Evolutionary conservation across 1,140 invertebrate genomes (phyloP), one percentile per base, ranked within the genome.

Genomic region (Scaptomyza graminum): DNA sequence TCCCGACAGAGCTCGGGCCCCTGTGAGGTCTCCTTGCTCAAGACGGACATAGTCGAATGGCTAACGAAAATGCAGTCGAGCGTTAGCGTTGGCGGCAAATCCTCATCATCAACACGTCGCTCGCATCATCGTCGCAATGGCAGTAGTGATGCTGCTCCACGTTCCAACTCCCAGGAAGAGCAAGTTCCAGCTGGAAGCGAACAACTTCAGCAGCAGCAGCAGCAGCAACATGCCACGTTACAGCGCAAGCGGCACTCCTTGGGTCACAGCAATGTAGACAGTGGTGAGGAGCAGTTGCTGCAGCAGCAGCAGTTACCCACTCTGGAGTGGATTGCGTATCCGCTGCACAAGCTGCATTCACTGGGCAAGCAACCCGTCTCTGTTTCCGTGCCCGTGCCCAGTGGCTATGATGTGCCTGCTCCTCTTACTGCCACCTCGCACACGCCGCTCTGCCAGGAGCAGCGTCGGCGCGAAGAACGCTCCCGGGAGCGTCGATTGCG

Each of bases 31-130:
- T 91, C 91, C 5, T 73, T 91, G 43, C 81, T 92, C 4, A 91
- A 91, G 47, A 90, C 88, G 2, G 90, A 92, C 64, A 83, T 91
- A 16, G 90, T 92, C 25, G 91, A 92, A 55, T 92, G 91, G 91
- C 76, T 92, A 8, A 90, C 91, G 25, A 91, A 91, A 50, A 80
- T 90, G 79, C 90, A 91, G 57, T 74, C 69, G 6, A 79, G 70
- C n/a, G 71, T 64, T 41, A 39, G 75, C 25, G 73, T 56, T 11
- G 28, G 68, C 28, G 31, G 61, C 41, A 61, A 68, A 7, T 11
- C 56, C 4, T 37, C 76, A n/a, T 41, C 37, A 3, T 41, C 37
- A 8, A 41, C 37, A 2, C 70, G 90, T 5, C 80, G 83, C 4
- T 57, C 84, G 12, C 87, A 91, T 51, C 90, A 91, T 69, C 79